Base-by-base conservation (phyloP, 2,888 invertebrate species). In the Sarcophaga subvicina region DNA sequence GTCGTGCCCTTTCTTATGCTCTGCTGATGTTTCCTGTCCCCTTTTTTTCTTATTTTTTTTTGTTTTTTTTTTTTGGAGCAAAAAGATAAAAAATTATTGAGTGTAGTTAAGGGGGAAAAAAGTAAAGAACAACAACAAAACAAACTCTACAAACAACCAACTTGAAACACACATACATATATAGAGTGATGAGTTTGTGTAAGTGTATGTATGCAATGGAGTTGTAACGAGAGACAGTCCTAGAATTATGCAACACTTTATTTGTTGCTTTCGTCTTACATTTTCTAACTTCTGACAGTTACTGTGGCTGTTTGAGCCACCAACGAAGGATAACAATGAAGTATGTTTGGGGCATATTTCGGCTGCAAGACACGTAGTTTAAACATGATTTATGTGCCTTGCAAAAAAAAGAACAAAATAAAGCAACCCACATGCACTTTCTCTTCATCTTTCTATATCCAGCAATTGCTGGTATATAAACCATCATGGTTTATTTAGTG, bases 311-410 rank as follows among this genome's bases (percentile, higher is more conserved):
- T 62, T 62, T 11, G 20, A 72, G 67, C 75, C 27, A 79, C 69
- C 59, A 54, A 70, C 67, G 66, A 80, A 20, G 78, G 25, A 75
- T 79, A 81, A 76, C 81, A 81, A 79, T 84, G 66, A 87, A 81
- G 70, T 72, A 60, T 79, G 70, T 81, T 84, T 80, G 54, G 78
- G 78, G 81, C 80, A 79, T 81, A 81, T 79, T 87, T 84, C 80
- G 81, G 62, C 81, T 81, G 81, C 87, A 84, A 71, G 75, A 81
- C 87, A 87, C 84, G 87, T 84, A 87, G 80, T 81, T 79, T 62
- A 80, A 83, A 84, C 84, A 87, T 87, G 87, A 87, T 87, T 87
- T 87, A 87, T 87, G 76, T 76, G 71, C 75, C 66, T 79, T 76
- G 37, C 47, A 66, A 25, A 67, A 75, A 79, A 80, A 60, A 54